Conservation (phyloP, 2,888 invertebrate species). For the Rhopalosiphum nymphaeae region DNA sequence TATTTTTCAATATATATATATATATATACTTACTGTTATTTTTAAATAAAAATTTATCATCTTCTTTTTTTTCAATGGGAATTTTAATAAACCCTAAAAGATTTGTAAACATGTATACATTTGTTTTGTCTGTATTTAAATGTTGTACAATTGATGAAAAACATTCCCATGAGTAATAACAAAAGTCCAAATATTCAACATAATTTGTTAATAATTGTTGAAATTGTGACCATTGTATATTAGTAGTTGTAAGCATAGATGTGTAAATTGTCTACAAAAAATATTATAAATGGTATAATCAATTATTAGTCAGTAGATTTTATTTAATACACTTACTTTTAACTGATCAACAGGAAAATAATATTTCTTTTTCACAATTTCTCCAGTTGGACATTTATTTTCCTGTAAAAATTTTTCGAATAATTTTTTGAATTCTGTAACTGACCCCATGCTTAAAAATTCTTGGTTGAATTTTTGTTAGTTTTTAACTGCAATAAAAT, state of each 20-base stretch:
- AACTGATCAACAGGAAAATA: constrained; percentile 52
- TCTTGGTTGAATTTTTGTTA: not conserved
- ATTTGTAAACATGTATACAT: constrained; percentile 52
- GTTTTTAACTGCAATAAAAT: not conserved
- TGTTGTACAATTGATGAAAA: constrained; percentile 47
- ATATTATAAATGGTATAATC: not conserved
- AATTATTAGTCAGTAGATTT: not conserved
- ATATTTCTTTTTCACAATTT: constrained; percentile 56
- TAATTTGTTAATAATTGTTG: constrained; percentile 42
- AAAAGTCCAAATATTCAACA: constrained; percentile 47
- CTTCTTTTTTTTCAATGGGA: constrained; percentile 46
- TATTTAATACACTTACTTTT: not conserved
- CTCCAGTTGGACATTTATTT: constrained; percentile 46
- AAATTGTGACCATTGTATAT: constrained; percentile 53
- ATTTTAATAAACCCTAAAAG: constrained; percentile 31
- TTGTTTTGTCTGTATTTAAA: constrained; percentile 30
- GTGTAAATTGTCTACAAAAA: constrained; percentile 45
- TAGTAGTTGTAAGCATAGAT: constrained; percentile 28
- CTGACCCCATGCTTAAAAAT: not conserved
- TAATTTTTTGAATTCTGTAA: constrained; percentile 34
- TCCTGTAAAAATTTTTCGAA: constrained; percentile 24
- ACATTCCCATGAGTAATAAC: constrained; percentile 62
- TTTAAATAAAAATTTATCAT: constrained; percentile 48
- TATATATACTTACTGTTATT: constrained; percentile 32
- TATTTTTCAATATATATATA: not conserved